These are phyloP conservation scores for Rhimphoctona megacephalus DNA, from an alignment of 2,888 invertebrate genomes.

Conservation along the genomic window DNA sequence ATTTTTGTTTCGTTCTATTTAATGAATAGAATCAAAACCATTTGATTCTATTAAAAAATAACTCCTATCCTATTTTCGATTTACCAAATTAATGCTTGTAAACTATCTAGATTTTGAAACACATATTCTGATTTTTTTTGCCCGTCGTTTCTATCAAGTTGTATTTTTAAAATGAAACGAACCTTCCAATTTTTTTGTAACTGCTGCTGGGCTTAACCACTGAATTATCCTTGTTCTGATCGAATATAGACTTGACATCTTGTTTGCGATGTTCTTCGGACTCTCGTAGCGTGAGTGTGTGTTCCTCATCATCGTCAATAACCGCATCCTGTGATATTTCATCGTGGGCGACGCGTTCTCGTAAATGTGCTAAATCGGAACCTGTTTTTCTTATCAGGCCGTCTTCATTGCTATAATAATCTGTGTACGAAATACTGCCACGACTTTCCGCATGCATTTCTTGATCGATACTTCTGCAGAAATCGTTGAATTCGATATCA, in stretches of 20 bases:
- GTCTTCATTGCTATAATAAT: constrained; percentile 84
- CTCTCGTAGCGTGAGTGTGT: constrained; percentile 82
- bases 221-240: constrained; percentile 67
- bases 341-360: constrained; percentile 65
- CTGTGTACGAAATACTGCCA: constrained; percentile 83
- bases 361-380: constrained; percentile 67
- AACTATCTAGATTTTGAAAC: neutral
- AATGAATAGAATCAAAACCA: too few relatives aligned
- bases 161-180: neutral
- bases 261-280: constrained; percentile 82
- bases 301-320: constrained; percentile 83
- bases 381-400: constrained; percentile 80
- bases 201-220: constrained; percentile 75
- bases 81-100: too few relatives aligned
- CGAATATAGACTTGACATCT: constrained; percentile 82
- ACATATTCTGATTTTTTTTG: neutral
- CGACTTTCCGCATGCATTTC: constrained; percentile 80
- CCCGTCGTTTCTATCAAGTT: neutral
- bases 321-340: constrained; percentile 73
- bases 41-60: too few relatives aligned
- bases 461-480: constrained; percentile 81
- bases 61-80: too few relatives aligned
- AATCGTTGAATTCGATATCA: constrained; percentile 86
- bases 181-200: constrained; percentile 83
- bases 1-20: too few relatives aligned